These are phyloP conservation scores for Salmo trutta DNA, from an alignment of 2,797 vertebrate genomes.

Conservation along the genomic window DNA sequence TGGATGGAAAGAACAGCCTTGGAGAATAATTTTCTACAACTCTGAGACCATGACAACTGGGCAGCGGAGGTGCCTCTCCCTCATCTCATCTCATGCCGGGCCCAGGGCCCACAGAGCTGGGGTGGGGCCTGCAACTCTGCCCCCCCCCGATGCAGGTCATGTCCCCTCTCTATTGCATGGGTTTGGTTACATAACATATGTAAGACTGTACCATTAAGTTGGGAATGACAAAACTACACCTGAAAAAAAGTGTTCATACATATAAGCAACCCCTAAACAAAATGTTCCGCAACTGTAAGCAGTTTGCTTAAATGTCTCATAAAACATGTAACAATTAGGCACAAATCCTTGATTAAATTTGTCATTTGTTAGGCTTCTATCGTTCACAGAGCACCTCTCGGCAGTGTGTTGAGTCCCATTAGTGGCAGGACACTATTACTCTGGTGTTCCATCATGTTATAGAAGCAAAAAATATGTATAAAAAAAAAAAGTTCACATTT, in stretches of 20 bases:
- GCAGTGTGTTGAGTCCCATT: slow-evolving; percentile 77
- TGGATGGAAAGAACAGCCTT: slow-evolving; percentile 57
- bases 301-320: slow-evolving; percentile 83
- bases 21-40: slow-evolving; percentile 52
- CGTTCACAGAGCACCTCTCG: slow-evolving; percentile 70
- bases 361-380: slow-evolving; percentile 70
- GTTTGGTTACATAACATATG: slow-evolving; percentile 82
- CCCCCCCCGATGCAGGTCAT: slow-evolving; percentile 47
- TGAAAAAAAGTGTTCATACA: slow-evolving; percentile 79
- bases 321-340: slow-evolving; percentile 87
- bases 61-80: slow-evolving; percentile 55
- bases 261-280: slow-evolving; percentile 82
- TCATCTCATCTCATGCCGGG: slow-evolving; percentile 31
- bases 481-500: slow-evolving; percentile 81
- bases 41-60: slow-evolving; percentile 55
- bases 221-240: slow-evolving; percentile 82
- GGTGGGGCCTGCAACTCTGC: slow-evolving; percentile 43
- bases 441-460: slow-evolving; percentile 68
- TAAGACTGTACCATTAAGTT: slow-evolving; percentile 85
- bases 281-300: slow-evolving; percentile 82
- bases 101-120: not conserved
- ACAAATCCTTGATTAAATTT: slow-evolving; percentile 82
- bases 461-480: slow-evolving; percentile 73
- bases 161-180: slow-evolving; percentile 61
- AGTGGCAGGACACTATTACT: slow-evolving; percentile 72